Base-by-base conservation (phyloP, 2,113 vertebrate species). In the Etheostoma cragini region DNA sequence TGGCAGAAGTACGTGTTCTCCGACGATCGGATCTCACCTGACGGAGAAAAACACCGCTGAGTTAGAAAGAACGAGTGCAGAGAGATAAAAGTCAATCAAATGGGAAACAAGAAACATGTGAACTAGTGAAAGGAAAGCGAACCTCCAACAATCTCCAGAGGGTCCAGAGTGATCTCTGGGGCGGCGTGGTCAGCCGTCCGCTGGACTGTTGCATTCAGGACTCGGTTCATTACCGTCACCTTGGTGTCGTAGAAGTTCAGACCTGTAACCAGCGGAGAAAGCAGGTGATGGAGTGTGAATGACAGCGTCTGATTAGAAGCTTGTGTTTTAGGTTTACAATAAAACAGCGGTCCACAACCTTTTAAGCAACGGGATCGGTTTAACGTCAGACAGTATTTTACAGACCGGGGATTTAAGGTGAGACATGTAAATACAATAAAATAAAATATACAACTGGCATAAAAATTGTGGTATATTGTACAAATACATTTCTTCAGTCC, bases 1-100 rank as follows among this genome's bases (percentile, higher is more conserved):
- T 99, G 98, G 68, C 98, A 99, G 94, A 98, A 98, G 79, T 99
- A 99, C 0, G 98, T 98, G 65, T 98, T 98, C 83, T 99, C 98
- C 0, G 97, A 96, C 6, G 96, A 95, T 70, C 96, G 94, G 85
- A 97, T 96, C 91, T 99, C 98, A 73, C 98, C 98, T 99, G 80
- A 30, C n/a, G 26, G 11, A 46, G 8, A 21, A 87, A 19, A 19
- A 76, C 1, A 10, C 1, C 50, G 42, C 8, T 70, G 30, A 60
- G 12, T 42, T 2, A 52, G 4, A 69, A 2, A 78, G 65, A 65
- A 79, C 1, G 16, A 45, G 42, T 42, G 10, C 14, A 50, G 67
- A 53, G 60, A 77, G 71, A 4, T 10, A 10, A 16, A 63, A 50
- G 30, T 3, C 16, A 60, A 69, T 2, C 3, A 52, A 67, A 45